Conservation (phyloP, 2,113 vertebrate genomes). For the Erythrocercus mccallii region DNA sequence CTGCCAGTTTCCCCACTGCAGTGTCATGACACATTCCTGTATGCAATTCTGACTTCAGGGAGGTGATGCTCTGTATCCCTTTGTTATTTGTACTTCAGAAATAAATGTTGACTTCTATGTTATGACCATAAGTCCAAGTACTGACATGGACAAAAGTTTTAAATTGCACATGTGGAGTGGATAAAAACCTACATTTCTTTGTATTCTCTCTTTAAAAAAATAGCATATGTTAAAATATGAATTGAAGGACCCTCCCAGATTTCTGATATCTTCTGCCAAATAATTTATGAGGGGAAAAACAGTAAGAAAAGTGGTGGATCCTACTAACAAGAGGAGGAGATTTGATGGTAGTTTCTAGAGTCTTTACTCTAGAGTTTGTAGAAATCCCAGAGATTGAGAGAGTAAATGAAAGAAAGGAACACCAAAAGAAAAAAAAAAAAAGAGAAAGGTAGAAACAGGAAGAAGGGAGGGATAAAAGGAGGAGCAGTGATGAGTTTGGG, state of each 20-base stretch:
- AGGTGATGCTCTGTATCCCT: neutral
- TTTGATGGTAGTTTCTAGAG: neutral
- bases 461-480: neutral
- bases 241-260: neutral
- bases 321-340: neutral
- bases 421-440: rapidly evolving
- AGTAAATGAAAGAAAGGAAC: neutral
- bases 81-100: neutral
- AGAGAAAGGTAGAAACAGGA: neutral
- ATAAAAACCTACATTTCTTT: neutral
- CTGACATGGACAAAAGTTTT: neutral
- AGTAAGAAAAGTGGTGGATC: neutral
- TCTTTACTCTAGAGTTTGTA: neutral
- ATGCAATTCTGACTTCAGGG: neutral
- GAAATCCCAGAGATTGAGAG: neutral
- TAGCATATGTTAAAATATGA: neutral
- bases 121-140: neutral
- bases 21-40: neutral
- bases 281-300: neutral
- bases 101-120: neutral
- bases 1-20: neutral
- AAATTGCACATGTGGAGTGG: neutral
- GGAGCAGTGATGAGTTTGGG: neutral
- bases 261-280: neutral
- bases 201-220: neutral